Evolutionary conservation across 2,888 invertebrate genomes (phyloP), one percentile per base, ranked within the genome.

Genomic region (Octonoba sinensis): DNA sequence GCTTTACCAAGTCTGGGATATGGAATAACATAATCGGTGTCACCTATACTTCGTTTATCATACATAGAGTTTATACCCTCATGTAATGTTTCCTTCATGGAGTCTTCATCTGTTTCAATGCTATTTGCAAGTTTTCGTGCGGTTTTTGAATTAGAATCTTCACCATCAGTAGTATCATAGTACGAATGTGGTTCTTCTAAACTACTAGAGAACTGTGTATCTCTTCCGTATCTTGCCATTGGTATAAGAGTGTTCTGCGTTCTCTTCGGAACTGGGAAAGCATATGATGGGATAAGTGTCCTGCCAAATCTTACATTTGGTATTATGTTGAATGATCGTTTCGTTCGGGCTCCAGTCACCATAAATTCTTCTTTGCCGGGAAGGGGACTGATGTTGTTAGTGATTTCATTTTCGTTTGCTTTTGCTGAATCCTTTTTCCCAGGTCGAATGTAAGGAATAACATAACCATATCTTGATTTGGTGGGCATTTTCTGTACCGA

Each of bases 261-360:
- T 36, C 8, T 36, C 36, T 36, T 36, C 11, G 2, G 27, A 6
- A 27, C 6, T 2, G 27, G 6, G 27, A 8, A 36, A 36, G 6
- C 11, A 8, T 4, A 11, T 36, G 8, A 36, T 6, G 36, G 36
- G 3, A 36, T 8, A 22, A 16, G 18, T 1, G 65, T 51, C 46
- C 67, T 76, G 3, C 75, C 75, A 46, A 60, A 76, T 51, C 75
- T n/a, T 44, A 67, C 16, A 11, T 18, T 54, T 0, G 75, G 69
- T n/a, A 69, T 76, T 16, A 69, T n/a, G 8, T 36, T 16, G n/a
- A 16, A 15, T 1, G 65, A 59, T 46, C 67, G 67, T 3, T 69
- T 69, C 24, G 44, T 69, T 51, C 75, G 16, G 20, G 60, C 16
- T 11, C 20, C 46, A 0, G 75, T 51, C n/a, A 69, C 69, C 16